Percentiles rank a stretch among this genome's conserved stretches.
Evolutionary conservation across 1,140 invertebrate species (phyloP).

Genomic region (Drosophila albomicans): DNA sequence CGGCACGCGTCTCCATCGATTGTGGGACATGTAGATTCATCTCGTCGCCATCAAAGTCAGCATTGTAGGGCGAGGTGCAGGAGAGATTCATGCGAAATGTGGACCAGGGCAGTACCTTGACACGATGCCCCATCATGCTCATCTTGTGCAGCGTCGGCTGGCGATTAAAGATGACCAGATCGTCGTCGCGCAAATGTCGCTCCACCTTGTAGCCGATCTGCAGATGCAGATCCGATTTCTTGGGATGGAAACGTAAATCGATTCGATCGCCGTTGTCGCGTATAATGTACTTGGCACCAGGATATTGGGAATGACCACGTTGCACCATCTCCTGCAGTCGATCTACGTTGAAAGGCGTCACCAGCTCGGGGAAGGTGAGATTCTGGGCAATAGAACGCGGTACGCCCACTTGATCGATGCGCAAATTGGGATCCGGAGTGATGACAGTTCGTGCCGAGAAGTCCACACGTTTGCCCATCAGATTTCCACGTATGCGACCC

Average conservation of each 20-base stretch:
- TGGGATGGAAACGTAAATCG: conserved; percentile 99
- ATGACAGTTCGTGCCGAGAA: conserved; percentile 99
- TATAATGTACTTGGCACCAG: conserved; percentile 99
- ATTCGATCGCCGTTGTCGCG: conserved; percentile 99
- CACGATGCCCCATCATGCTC: conserved; percentile 99
- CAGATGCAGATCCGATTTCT: conserved; percentile 98
- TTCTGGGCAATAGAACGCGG: conserved; percentile 99
- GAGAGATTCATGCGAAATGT: conserved; percentile 97
- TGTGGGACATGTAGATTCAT: conserved; percentile 99
- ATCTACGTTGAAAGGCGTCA: conserved; percentile 99
- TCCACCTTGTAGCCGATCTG: conserved; percentile 99
- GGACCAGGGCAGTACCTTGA: conserved; percentile 99
- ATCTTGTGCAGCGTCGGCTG: conserved; percentile 99
- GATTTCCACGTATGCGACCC: conserved; percentile 98
- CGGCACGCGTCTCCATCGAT: conserved; percentile 99
- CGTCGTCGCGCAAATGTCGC: conserved; percentile 98
- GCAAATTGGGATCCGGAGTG: conserved; percentile 99
- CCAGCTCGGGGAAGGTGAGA: conserved; percentile 99
- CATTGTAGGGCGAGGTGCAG: conserved; percentile 99
- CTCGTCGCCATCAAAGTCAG: conserved; percentile 99
- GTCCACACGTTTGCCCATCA: conserved; percentile 99
- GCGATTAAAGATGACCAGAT: conserved; percentile 99
- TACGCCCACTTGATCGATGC: conserved; percentile 99
- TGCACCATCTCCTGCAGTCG: conserved; percentile 98
- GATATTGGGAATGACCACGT: conserved; percentile 98